Conservation (phyloP, 2,113 vertebrate genomes). For the Mormyrus lacerda region DNA sequence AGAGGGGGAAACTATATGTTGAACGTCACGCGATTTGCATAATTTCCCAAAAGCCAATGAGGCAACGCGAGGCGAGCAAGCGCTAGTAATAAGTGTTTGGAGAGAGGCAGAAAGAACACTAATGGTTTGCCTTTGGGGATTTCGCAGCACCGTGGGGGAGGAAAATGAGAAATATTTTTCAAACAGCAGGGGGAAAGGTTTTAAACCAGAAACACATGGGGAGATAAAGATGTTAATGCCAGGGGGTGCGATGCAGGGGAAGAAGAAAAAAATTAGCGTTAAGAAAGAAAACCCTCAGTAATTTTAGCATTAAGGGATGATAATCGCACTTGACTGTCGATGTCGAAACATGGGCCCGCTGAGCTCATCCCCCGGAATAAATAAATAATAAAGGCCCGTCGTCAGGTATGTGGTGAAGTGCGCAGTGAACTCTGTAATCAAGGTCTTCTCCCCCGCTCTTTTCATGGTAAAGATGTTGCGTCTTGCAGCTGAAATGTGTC, state of each 20-base stretch:
- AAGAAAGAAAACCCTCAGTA: conserved; percentile 80
- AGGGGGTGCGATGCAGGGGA: conserved; percentile 87
- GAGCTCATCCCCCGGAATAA: conserved; percentile 64
- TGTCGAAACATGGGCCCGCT: conserved; percentile 97
- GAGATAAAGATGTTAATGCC: conserved; percentile 99
- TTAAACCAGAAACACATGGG: conserved; percentile 99
- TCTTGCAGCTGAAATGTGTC: background rate
- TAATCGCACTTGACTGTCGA: conserved; percentile 99
- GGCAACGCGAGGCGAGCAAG: conserved; percentile 92
- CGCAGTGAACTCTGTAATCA: conserved; percentile 3
- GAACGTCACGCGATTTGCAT: conserved; percentile 99
- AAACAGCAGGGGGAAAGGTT: conserved; percentile 99
- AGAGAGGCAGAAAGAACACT: conserved; percentile 98
- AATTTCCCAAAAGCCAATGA: conserved; percentile 99
- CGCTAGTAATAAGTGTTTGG: conserved; percentile 99
- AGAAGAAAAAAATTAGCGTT: conserved; percentile 70
- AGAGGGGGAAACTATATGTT: conserved; percentile 83
- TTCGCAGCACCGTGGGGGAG: conserved; percentile 99
- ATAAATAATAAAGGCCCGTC: conserved; percentile 46
- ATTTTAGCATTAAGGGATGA: conserved; percentile 99
- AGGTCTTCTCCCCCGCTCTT: background rate
- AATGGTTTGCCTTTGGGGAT: conserved; percentile 99
- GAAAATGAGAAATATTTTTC: conserved; percentile 99
- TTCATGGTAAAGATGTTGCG: background rate
- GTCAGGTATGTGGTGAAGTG: conserved; percentile 43